Evolutionary conservation across 1,140 invertebrate species (phyloP).

Genomic region (Nasonia giraulti): DNA sequence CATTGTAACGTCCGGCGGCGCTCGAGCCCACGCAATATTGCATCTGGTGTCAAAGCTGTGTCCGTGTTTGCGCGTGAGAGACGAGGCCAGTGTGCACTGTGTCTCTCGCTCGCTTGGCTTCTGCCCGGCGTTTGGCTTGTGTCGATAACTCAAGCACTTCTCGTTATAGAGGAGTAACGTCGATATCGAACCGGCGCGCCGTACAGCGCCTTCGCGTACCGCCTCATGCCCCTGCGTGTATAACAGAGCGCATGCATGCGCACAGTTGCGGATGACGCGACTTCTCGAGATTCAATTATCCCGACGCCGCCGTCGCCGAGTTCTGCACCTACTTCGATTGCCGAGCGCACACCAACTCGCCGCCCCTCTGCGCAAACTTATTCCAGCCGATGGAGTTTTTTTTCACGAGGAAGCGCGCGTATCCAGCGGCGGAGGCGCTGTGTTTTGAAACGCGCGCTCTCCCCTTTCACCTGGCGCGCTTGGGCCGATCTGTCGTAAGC

Average conservation of each 20-base stretch:
- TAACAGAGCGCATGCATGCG: too few relatives aligned
- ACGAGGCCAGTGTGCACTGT: too few relatives aligned
- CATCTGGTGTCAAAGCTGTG: slow-evolving; percentile 64
- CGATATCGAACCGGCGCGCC: neutral
- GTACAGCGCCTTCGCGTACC: neutral
- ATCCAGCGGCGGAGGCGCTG: neutral
- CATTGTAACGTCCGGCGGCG: slow-evolving; percentile 59
- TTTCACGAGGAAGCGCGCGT: neutral
- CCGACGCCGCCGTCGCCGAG: neutral
- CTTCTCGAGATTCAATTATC: neutral
- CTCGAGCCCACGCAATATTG: slow-evolving; percentile 61
- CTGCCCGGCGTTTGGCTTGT: slow-evolving; percentile 55
- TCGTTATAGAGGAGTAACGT: slow-evolving; percentile 5
- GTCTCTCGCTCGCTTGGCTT: neutral
- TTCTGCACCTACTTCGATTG: neutral
- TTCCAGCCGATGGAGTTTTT: neutral
- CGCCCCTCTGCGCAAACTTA: neutral
- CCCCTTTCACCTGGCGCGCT: neutral
- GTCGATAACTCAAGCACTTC: slow-evolving; percentile 64
- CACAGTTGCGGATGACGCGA: neutral
- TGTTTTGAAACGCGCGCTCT: neutral
- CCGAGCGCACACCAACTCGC: neutral
- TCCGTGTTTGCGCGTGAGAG: too few relatives aligned
- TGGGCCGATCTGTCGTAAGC: slow-evolving; percentile 61
- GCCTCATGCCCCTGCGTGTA: neutral